These are phyloP conservation scores for Sinella curviseta DNA, from an alignment of 1,140 invertebrate species.

Conservation along the genomic window DNA sequence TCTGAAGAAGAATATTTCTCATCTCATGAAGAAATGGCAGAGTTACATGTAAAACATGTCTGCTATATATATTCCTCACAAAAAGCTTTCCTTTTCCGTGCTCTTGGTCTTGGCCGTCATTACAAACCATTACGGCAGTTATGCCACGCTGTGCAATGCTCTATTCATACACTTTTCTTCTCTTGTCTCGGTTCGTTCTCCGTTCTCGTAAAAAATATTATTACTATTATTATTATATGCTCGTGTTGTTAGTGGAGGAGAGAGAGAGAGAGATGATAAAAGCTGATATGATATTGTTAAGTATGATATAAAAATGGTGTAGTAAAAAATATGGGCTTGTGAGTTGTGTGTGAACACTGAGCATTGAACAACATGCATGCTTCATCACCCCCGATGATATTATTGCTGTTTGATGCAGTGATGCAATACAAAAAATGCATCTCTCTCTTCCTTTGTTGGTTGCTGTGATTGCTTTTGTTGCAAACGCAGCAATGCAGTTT, in stretches of 20 bases:
- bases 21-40: not conserved
- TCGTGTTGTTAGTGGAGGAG: not conserved
- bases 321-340: not conserved
- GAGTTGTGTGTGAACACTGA: not conserved
- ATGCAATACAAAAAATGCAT: conserved; percentile 2
- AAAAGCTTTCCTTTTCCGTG: not conserved
- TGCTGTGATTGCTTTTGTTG: not conserved
- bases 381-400: conserved; percentile 18
- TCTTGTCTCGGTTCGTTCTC: not conserved
- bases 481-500: no score
- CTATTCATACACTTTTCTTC: not conserved
- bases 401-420: conserved; percentile 2
- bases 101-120: not conserved
- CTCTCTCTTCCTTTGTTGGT: not conserved
- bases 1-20: not conserved
- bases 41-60: no score
- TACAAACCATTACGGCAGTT: conserved; percentile 7
- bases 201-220: not conserved
- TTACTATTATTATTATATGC: not conserved
- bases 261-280: not conserved
- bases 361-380: conserved; percentile 24
- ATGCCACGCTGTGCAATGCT: not conserved
- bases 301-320: not conserved
- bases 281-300: not conserved
- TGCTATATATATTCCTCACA: no score